Conservation (phyloP, 2,888 invertebrate genomes). For the Tubulanus polymorphus region DNA sequence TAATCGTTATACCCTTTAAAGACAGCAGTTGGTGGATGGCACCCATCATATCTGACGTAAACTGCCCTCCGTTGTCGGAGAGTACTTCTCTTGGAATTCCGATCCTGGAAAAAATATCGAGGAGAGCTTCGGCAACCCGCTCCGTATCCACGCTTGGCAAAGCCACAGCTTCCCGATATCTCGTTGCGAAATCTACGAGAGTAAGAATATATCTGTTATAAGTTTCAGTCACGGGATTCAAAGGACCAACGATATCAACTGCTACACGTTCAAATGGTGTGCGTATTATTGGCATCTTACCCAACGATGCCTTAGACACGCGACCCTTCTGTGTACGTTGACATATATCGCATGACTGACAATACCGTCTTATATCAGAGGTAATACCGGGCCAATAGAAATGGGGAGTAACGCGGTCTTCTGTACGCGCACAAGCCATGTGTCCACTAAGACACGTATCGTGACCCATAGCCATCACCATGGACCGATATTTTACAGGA, state of each 20-base stretch:
- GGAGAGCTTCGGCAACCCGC: slow-evolving; percentile 21
- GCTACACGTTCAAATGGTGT: slow-evolving; percentile 20
- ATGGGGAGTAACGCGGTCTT: slow-evolving; percentile 3
- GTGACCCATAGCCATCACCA: slow-evolving; percentile 15
- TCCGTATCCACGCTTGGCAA: slow-evolving; percentile 16
- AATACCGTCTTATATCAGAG: slow-evolving; percentile 15
- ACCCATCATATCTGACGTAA: slow-evolving; percentile 19
- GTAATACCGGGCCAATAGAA: slow-evolving; percentile 23
- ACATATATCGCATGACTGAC: slow-evolving; percentile 22
- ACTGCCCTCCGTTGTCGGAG: slow-evolving; percentile 23
- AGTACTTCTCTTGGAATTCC: slow-evolving; percentile 22
- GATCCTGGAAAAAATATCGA: slow-evolving; percentile 14
- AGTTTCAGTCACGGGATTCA: slow-evolving; percentile 15
- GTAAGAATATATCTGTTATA: slow-evolving; percentile 21
- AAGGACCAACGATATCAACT: slow-evolving; percentile 25
- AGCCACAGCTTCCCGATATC: slow-evolving; percentile 18
- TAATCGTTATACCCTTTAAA: slow-evolving; percentile 15
- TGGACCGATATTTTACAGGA: slow-evolving; percentile 3
- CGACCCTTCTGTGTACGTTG: slow-evolving; percentile 19
- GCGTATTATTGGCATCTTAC: slow-evolving; percentile 19
- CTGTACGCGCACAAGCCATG: slow-evolving; percentile 10
- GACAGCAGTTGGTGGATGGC: slow-evolving; percentile 15
- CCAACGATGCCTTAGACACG: slow-evolving; percentile 15
- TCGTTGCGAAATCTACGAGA: slow-evolving; percentile 19
- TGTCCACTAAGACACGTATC: slow-evolving; percentile 18